phyloP scores from a whole-genome alignment of 2,797 vertebrate species.

The Enteromius thamalakanensis region DNA sequence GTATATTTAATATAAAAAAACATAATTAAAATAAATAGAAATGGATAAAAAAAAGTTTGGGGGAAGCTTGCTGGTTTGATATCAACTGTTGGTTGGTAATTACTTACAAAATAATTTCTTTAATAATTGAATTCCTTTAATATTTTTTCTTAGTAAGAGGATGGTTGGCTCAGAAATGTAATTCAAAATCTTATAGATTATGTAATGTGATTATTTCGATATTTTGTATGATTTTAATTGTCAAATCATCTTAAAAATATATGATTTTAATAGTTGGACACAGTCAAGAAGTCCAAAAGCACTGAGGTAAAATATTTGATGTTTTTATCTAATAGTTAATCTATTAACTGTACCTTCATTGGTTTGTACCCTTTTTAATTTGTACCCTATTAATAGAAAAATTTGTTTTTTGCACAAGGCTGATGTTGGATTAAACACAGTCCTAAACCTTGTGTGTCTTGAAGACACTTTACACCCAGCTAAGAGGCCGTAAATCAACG shows the following conservation, averaged over 20 bases:
- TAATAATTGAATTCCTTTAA: no score
- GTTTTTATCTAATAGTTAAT: not conserved
- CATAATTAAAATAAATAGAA: not conserved
- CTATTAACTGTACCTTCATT: not conserved
- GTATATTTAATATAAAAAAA: not conserved
- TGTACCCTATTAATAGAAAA: not conserved
- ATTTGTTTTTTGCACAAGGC: not conserved
- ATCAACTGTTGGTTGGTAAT: no score
- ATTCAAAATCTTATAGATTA: no score
- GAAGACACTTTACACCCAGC: conserved; percentile 2
- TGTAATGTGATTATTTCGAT: no score
- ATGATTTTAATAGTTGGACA: not conserved
- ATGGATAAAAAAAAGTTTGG: not conserved
- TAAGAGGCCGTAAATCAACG: not conserved
- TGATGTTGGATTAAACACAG: not conserved
- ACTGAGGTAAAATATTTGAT: not conserved
- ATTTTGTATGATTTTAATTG: no score
- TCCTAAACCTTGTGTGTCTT: not conserved
- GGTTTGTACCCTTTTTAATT: no score
- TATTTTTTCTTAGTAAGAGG: no score
- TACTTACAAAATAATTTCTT: no score
- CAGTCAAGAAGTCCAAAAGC: not conserved
- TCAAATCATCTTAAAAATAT: no score
- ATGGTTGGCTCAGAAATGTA: no score
- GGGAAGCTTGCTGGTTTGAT: no score